Evolutionary conservation across 2,888 invertebrate genomes (phyloP).

Genomic region (Cynaeus angustus): DNA sequence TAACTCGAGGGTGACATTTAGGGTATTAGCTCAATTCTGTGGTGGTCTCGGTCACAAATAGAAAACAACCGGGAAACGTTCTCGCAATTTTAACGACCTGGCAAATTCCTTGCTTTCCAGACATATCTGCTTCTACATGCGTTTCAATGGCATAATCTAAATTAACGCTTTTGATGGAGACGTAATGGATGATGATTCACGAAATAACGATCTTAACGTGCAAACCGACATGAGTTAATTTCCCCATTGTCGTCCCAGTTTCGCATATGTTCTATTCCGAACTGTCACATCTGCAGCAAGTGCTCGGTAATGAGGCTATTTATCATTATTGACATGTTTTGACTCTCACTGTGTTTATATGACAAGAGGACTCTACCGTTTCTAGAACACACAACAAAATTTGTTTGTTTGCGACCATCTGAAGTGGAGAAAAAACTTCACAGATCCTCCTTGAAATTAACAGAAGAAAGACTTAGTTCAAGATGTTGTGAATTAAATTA

Average conservation of each 20-base stretch:
- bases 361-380: slow-evolving; percentile 7
- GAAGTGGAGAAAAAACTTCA: no score
- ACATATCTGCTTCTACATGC: background rate
- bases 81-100: background rate
- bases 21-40: slow-evolving; percentile 8
- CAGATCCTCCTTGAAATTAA: no score
- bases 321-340: slow-evolving; percentile 37
- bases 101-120: background rate
- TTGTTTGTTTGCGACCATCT: no score
- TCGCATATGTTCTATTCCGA: slow-evolving; percentile 25
- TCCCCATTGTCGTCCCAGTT: slow-evolving; percentile 19
- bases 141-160: background rate
- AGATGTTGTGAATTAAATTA: no score
- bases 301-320: slow-evolving; percentile 30
- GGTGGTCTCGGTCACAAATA: slow-evolving; percentile 11
- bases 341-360: slow-evolving; percentile 12
- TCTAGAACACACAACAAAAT: slow-evolving; percentile 8
- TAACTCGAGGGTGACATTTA: background rate
- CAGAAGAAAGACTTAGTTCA: no score
- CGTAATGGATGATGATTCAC: slow-evolving; percentile 14
- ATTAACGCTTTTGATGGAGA: slow-evolving; percentile 4
- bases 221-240: slow-evolving; percentile 28
- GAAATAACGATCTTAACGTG: slow-evolving; percentile 21
- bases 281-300: slow-evolving; percentile 33
- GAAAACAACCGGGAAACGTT: slow-evolving; percentile 3